These are phyloP conservation scores for Arbacia lixula DNA, from an alignment of 53 echinoderm and acorn worm species.

Conservation along the genomic window DNA sequence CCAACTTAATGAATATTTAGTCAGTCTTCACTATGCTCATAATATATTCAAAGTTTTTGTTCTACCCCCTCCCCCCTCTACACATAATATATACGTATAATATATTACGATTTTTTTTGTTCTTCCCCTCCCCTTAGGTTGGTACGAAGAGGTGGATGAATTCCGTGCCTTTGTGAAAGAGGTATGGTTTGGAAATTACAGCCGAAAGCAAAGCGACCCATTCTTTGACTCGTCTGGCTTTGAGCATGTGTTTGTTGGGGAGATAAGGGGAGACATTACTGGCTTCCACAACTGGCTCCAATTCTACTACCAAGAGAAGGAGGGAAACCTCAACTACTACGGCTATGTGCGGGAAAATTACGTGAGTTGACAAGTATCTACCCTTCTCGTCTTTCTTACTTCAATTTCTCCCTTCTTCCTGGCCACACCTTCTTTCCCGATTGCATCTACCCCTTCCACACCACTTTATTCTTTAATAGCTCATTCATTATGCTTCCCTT, in stretches of 20 bases:
- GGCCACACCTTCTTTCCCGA: too few species aligned
- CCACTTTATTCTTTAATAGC: too few species aligned
- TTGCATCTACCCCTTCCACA: too few species aligned
- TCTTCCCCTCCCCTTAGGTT: neutral
- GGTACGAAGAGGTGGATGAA: slow-evolving; percentile 11
- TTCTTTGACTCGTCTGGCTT: slow-evolving; percentile 77
- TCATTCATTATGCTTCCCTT: too few species aligned
- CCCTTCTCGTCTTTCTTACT: too few species aligned
- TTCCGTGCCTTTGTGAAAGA: slow-evolving; percentile 27
- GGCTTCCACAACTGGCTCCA: slow-evolving; percentile 93
- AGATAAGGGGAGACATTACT: slow-evolving; percentile 61
- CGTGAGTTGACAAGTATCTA: neutral
- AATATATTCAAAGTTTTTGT: too few species aligned
- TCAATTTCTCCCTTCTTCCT: too few species aligned
- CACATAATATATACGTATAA: too few species aligned
- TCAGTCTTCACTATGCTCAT: too few species aligned
- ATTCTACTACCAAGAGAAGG: slow-evolving; percentile 74
- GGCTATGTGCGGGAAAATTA: slow-evolving; percentile 66
- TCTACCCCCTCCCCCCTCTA: too few species aligned
- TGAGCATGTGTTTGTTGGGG: slow-evolving; percentile 85
- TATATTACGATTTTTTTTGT: too few species aligned
- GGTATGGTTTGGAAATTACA: slow-evolving; percentile 65
- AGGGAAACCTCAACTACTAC: slow-evolving; percentile 67
- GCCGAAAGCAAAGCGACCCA: slow-evolving; percentile 36
- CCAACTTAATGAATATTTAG: too few species aligned